phyloP scores from a whole-genome alignment of 2,797 vertebrate genomes.

The Arrhamphus sclerolepis region DNA sequence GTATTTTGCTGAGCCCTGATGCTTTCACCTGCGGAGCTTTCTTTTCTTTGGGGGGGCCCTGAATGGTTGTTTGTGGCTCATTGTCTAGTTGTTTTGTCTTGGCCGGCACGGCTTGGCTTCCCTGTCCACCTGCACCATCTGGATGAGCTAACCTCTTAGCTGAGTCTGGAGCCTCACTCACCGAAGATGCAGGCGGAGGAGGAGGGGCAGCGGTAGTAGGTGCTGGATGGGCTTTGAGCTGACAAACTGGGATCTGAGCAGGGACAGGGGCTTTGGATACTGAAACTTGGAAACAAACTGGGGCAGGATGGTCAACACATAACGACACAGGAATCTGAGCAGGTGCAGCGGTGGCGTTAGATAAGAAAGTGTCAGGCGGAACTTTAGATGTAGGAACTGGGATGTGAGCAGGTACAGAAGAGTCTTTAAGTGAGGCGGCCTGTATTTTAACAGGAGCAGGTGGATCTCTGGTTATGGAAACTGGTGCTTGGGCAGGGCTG shows the following conservation, averaged over 20 bases:
- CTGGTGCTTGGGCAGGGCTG: not conserved
- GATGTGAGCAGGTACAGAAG: not conserved
- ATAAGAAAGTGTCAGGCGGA: not conserved
- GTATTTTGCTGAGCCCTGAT: slow-evolving; percentile 85
- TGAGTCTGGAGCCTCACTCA: slow-evolving; percentile 43
- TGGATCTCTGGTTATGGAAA: slow-evolving; percentile 6
- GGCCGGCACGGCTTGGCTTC: slow-evolving; percentile 77
- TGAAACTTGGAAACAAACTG: slow-evolving; percentile 15
- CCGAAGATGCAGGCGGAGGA: slow-evolving; percentile 23
- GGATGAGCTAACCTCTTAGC: slow-evolving; percentile 82
- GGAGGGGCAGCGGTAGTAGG: slow-evolving; percentile 19
- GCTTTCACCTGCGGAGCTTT: slow-evolving; percentile 76
- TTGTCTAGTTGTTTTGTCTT: slow-evolving; percentile 69
- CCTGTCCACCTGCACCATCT: slow-evolving; percentile 77
- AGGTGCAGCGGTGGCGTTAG: not conserved
- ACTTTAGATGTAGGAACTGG: slow-evolving; percentile 13
- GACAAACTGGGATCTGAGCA: slow-evolving; percentile 13
- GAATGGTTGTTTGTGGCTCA: slow-evolving; percentile 40
- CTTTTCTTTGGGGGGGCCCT: slow-evolving; percentile 57
- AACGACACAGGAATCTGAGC: slow-evolving; percentile 7
- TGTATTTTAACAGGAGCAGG: not conserved
- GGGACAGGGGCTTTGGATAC: slow-evolving; percentile 16
- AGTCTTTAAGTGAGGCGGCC: slow-evolving; percentile 11
- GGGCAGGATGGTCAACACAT: slow-evolving; percentile 1
- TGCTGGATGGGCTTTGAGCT: slow-evolving; percentile 22